Percentiles rank a stretch among this genome's conserved stretches.
Conservation (phyloP, 2,113 vertebrate species). For the Leucopsar rothschildi region DNA sequence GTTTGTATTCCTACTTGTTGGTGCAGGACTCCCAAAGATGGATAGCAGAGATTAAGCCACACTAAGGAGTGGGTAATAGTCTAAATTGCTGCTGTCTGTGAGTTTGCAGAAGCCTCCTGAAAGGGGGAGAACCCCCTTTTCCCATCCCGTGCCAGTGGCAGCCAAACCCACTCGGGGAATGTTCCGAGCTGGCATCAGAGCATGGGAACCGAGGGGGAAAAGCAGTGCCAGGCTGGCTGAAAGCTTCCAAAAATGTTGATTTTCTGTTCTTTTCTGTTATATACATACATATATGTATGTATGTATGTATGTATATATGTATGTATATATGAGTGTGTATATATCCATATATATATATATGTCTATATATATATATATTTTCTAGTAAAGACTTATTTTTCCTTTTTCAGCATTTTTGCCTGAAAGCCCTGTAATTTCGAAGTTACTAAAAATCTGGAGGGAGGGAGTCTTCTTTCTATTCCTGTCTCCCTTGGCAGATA, state of each 20-base stretch:
- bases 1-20: not conserved
- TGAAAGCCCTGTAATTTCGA: fast-evolving
- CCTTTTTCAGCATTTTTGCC: not conserved
- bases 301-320: too few relatives aligned
- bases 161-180: fast-evolving
- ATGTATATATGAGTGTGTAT: not conserved
- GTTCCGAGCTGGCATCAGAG: fast-evolving
- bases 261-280: not conserved
- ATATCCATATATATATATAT: fast-evolving
- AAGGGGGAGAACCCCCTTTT: too few relatives aligned
- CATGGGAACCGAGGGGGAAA: fast-evolving
- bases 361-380: not conserved
- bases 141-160: too few relatives aligned
- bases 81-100: not conserved
- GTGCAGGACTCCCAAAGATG: not conserved
- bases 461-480: not conserved
- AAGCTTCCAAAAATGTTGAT: not conserved
- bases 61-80: not conserved
- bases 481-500: not conserved
- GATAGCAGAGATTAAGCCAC: not conserved
- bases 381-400: not conserved
- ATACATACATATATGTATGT: too few relatives aligned
- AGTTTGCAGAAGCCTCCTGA: not conserved
- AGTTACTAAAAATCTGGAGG: not conserved
- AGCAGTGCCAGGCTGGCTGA: not conserved